A percentile compares a stretch with the other conserved stretches of the same genome.
Evolutionary conservation across 2,797 vertebrate species (phyloP).

Genomic region (Ctenopoma kingsleyae): DNA sequence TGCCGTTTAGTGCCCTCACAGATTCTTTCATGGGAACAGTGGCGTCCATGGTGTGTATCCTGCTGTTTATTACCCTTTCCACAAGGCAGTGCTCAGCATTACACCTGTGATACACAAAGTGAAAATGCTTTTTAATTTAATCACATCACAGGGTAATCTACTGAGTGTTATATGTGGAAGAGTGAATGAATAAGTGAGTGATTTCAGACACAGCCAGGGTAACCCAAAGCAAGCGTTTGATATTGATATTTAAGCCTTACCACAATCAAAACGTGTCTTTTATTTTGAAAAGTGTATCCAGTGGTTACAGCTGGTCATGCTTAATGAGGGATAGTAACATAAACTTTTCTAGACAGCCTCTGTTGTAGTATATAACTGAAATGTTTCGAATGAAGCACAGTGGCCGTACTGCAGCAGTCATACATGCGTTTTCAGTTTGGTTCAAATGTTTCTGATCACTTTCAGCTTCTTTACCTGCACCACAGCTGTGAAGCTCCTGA

Average conservation of each 20-base stretch:
- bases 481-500: constrained; percentile 5
- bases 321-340: neutral
- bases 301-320: neutral
- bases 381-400: constrained; percentile 1
- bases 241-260: neutral
- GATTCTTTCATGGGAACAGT: neutral
- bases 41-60: neutral
- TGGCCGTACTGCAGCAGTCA: neutral
- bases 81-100: neutral
- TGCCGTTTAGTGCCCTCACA: neutral
- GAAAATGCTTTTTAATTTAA: no score
- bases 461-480: constrained; percentile 4
- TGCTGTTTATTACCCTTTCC: no score
- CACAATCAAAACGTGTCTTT: neutral
- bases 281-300: neutral
- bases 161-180: no score
- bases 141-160: no score
- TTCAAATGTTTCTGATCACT: neutral
- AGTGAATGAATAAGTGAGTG: no score
- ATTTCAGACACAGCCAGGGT: no score
- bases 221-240: no score
- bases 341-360: neutral
- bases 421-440: neutral
- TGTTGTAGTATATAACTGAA: constrained; percentile 4
- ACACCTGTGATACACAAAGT: neutral